Conservation (phyloP, 2,888 invertebrate genomes). For the Cheilosia vernalis region DNA sequence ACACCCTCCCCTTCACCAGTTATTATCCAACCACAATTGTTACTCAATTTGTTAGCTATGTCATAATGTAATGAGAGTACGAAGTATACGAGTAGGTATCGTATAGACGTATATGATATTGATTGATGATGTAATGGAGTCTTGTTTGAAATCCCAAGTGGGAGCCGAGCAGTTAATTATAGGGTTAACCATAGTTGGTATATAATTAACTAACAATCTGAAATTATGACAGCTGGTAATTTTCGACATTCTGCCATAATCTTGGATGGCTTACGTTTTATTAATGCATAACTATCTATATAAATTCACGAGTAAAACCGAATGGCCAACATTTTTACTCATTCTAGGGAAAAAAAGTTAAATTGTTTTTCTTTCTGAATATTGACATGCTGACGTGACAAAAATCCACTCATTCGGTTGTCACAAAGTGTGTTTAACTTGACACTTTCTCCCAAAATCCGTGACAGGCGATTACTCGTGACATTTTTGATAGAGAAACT, state of each 20-base stretch:
- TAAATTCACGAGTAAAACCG: too few species aligned
- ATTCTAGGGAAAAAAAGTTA: too few species aligned
- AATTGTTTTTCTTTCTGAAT: too few species aligned
- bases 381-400: too few species aligned
- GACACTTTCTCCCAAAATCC: too few species aligned
- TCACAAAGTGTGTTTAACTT: too few species aligned
- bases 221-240: slow-evolving; percentile 45
- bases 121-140: slow-evolving; percentile 52
- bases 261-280: neutral
- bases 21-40: slow-evolving; percentile 38
- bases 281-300: neutral
- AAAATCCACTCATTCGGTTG: too few species aligned
- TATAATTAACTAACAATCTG: slow-evolving; percentile 45
- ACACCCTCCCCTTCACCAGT: slow-evolving; percentile 1
- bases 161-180: slow-evolving; percentile 57
- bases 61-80: slow-evolving; percentile 34
- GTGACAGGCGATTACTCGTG: too few species aligned
- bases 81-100: neutral
- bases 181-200: slow-evolving; percentile 47
- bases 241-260: slow-evolving; percentile 14
- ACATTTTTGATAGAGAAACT: too few species aligned
- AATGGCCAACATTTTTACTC: too few species aligned
- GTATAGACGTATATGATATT: slow-evolving; percentile 31
- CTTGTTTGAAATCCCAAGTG: neutral
- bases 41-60: slow-evolving; percentile 55